Evolutionary conservation across 1,140 invertebrate species (phyloP), one percentile per base, ranked within the genome.

Genomic region (honey bee (Apis mellifera)): DNA sequence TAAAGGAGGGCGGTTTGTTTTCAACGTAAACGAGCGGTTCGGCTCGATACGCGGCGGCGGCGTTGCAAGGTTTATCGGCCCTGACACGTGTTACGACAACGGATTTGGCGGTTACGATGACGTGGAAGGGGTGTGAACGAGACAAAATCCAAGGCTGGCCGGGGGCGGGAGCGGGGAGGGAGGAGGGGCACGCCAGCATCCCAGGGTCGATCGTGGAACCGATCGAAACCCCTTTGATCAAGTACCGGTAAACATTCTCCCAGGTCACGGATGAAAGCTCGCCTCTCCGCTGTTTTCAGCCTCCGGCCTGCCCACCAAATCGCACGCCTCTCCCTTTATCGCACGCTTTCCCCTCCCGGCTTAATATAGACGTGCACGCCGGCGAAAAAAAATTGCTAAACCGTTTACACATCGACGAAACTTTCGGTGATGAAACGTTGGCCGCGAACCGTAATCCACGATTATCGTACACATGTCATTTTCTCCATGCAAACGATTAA

Each of bases 241-340:
- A 89, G 88, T 78, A 89, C 76, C 86, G 86, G 90, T 92, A 90
- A 91, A 91, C 88, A 91, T 90, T 89, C 88, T 78, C 79, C 87
- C 85, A 84, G 89, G 87, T 90, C 89, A 91, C 89, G 87, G 90
- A 89, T 91, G 90, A 91, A 86, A 91, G 90, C 84, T 72, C 86
- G 84, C 78, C 82, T 81, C 79, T 72, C 78, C 82, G 81, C 79
- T 72, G 72, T 89, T 82, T 85, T 83, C 78, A 84, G 78, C 60
- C 85, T 69, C 69, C 81, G 73, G 83, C 69, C 73, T 72, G 64
- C 65, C 66, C 65, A 76, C 80, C 71, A 82, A 82, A 84, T 84
- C 69, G 52, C 42, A 82, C 9, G 74, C 26, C 64, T 54, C 64
- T 78, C 59, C 32, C 21, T 82, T 76, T 82, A 66, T 76, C 11